Evolutionary conservation across 1,140 invertebrate species (phyloP).

Genomic region (Hylaeus volcanicus): DNA sequence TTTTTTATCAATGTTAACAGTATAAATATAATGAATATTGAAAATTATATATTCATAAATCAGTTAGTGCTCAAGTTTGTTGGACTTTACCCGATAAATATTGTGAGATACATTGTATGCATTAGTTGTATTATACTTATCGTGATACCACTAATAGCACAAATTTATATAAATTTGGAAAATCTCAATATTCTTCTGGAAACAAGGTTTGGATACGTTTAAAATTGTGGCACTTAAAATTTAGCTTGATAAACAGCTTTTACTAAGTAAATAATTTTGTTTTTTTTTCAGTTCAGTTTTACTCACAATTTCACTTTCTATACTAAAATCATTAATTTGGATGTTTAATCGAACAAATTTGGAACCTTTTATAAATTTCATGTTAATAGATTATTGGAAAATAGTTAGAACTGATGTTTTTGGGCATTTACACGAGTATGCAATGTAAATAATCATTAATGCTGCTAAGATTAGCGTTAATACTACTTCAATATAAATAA

Average conservation of each 20-base stretch:
- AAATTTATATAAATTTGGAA: conserved; percentile 55
- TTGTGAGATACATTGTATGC: conserved; percentile 53
- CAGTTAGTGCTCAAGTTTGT: conserved; percentile 61
- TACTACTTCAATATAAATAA: neutral
- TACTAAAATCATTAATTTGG: conserved; percentile 65
- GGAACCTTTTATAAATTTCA: conserved; percentile 56
- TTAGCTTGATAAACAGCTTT: conserved; percentile 4
- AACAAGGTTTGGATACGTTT: conserved; percentile 55
- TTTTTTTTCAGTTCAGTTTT: conserved; percentile 62
- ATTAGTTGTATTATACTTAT: conserved; percentile 60
- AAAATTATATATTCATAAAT: conserved; percentile 61
- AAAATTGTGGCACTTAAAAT: neutral
- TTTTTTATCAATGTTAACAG: neutral
- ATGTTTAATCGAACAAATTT: conserved; percentile 48
- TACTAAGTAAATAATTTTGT: neutral
- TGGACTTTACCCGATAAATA: conserved; percentile 66
- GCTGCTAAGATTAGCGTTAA: neutral
- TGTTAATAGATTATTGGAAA: conserved; percentile 66
- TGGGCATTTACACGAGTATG: conserved; percentile 44
- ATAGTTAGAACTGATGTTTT: conserved; percentile 42
- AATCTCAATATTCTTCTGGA: conserved; percentile 62
- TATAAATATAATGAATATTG: conserved; percentile 51
- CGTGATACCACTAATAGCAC: conserved; percentile 59
- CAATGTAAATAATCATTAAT: conserved; percentile 53
- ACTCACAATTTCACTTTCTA: conserved; percentile 63